Evolutionary conservation across 1,140 invertebrate species (phyloP).

Genomic region (Drosophila chauvacae): DNA sequence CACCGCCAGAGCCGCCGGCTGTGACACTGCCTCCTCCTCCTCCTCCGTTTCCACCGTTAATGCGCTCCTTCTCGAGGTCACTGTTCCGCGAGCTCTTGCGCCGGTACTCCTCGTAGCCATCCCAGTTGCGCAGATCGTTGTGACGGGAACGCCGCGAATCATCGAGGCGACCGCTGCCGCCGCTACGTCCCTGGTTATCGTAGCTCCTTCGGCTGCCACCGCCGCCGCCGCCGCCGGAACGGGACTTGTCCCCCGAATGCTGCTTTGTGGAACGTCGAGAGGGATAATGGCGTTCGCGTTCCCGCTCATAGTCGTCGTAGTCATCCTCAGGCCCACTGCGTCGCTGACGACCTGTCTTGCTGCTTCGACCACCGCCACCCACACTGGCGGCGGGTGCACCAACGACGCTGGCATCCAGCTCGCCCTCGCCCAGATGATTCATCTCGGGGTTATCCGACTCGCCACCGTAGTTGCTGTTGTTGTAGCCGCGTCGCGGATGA

Average conservation of each 20-base stretch:
- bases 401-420: constrained; percentile 39
- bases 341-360: constrained; percentile 57
- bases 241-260: constrained; percentile 11
- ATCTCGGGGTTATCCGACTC: constrained; percentile 63
- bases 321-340: constrained; percentile 60
- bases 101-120: constrained; percentile 77
- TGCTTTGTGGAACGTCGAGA: constrained; percentile 17
- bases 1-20: constrained; percentile 34
- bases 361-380: constrained; percentile 41
- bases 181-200: constrained; percentile 31
- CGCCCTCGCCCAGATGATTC: constrained; percentile 46
- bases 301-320: constrained; percentile 58
- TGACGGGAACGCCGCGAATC: constrained; percentile 25
- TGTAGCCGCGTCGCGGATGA: constrained; percentile 51
- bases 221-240: constrained; percentile 5
- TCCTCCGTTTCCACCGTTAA: constrained; percentile 42
- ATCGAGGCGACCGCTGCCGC: constrained; percentile 24
- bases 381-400: constrained; percentile 21
- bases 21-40: constrained; percentile 8
- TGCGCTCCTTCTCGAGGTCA: constrained; percentile 69
- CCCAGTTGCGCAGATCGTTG: constrained; percentile 46
- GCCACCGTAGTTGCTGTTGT: constrained; percentile 65
- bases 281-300: constrained; percentile 15
- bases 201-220: constrained; percentile 16
- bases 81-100: constrained; percentile 80